Evolutionary conservation across 2,888 invertebrate genomes (phyloP), one percentile per base, ranked within the genome.

Genomic region (Cepaea hortensis): DNA sequence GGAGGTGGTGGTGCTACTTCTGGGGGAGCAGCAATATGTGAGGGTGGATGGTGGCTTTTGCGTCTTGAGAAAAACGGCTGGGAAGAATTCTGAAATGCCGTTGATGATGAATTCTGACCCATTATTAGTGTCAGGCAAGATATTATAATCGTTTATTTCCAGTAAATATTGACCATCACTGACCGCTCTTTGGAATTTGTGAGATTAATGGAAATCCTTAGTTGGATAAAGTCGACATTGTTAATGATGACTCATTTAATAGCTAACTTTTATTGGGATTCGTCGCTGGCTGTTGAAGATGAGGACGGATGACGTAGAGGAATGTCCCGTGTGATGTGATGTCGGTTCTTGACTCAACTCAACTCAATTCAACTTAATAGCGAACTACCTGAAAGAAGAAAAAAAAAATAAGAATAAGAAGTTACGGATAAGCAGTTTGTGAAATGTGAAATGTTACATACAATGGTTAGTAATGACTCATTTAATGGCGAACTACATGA

Each of bases 1-100:
- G 91, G 91, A 20, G 90, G 91, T 35, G 91, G 87, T 55, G 91
- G 88, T 86, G 88, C 89, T 15, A 86, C 89, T 15, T 92, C 92
- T 18, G 90, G 91, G 3, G 89, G 87, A 23, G 86, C 70, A 15
- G 90, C 91, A 35, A 91, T 87, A 1, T 90, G 86, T 48, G 92
- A 91, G 3, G 91, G 46, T 9, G 46, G n/a, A 20, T 65, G 35
- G 15, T n/a, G 46, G 11, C 20, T 7, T 11, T 46, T 81, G n/a
- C 50, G 35, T 7, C 85, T 70, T 7, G 85, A 62, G 48, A 73
- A 82, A 0, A 84, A 68, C 2, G 73, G 75, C 13, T 62, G 46
- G 15, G 48, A 18, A 3, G 70, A 80, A 11, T 23, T 80, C 46
- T 80, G 84, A 84, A 84, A 84, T 20, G 84, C 75, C 55, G 55